phyloP scores from a whole-genome alignment of 2,888 invertebrate genomes.

The Chrysolina americana region DNA sequence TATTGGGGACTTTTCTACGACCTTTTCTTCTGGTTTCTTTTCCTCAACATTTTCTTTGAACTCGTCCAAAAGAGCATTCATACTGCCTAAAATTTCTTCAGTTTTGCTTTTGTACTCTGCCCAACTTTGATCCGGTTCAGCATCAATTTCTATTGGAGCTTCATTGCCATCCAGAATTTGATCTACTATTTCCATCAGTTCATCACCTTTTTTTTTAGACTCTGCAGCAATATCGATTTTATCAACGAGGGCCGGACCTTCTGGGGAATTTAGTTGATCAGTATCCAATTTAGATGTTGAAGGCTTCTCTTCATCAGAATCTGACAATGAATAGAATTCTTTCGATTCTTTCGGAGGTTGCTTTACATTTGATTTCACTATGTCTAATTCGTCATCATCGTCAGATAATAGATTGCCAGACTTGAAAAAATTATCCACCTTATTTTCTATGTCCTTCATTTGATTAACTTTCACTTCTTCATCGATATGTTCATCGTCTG shows the following conservation, averaged over 20 bases:
- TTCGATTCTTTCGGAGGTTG: constrained; percentile 22
- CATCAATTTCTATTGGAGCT: constrained; percentile 19
- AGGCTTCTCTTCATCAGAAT: constrained; percentile 38
- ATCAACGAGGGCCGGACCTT: background rate
- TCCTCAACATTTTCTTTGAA: constrained; percentile 18
- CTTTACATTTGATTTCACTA: background rate
- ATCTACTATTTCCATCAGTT: constrained; percentile 36
- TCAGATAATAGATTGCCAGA: constrained; percentile 31
- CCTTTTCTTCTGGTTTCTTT: constrained; percentile 16
- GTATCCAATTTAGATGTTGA: constrained; percentile 21
- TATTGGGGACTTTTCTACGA: constrained; percentile 21
- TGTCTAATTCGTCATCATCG: constrained; percentile 26
- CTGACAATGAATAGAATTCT: constrained; percentile 32
- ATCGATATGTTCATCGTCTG: constrained; percentile 21
- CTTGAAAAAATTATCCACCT: constrained; percentile 34
- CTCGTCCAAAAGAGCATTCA: constrained; percentile 29
- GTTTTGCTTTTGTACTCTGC: constrained; percentile 31
- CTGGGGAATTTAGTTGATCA: background rate
- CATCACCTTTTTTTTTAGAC: constrained; percentile 18
- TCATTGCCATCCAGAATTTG: constrained; percentile 30
- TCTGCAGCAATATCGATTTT: background rate
- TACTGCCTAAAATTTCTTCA: constrained; percentile 39
- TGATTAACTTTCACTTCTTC: constrained; percentile 15
- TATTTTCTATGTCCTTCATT: constrained; percentile 25
- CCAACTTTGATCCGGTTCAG: constrained; percentile 34